A percentile compares a stretch with the other conserved stretches of the same genome.
These are phyloP conservation scores for Dromococcyx pavoninus DNA, from an alignment of 2,797 vertebrate species.

Conservation along the genomic window DNA sequence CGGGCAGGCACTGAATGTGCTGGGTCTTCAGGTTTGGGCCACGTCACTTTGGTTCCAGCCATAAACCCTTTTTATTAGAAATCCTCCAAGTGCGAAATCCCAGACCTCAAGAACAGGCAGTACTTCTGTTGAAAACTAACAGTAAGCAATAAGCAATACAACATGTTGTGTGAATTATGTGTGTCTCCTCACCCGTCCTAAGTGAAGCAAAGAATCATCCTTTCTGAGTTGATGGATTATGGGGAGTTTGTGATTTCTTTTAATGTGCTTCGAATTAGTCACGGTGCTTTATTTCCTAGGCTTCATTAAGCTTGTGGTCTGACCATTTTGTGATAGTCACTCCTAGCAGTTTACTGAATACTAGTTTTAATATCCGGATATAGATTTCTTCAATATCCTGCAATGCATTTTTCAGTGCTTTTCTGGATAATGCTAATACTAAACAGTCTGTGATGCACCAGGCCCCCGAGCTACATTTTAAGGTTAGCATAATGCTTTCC, in stretches of 20 bases:
- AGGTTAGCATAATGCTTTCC: conserved; percentile 47
- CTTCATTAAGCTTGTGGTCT: conserved; percentile 43
- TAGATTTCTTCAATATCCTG: conserved; percentile 75
- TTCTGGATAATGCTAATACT: conserved; percentile 37
- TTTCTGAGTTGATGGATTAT: conserved; percentile 34
- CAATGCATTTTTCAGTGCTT: conserved; percentile 18
- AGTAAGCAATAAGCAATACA: not conserved
- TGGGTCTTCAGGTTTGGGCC: accelerated
- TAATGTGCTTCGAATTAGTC: conserved; percentile 51
- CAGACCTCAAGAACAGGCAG: not conserved
- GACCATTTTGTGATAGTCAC: not conserved
- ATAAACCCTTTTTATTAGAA: not conserved
- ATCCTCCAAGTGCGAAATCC: not conserved
- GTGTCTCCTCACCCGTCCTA: not conserved
- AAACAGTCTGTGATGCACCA: conserved; percentile 21
- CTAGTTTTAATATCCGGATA: conserved; percentile 75
- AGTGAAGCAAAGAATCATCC: not conserved
- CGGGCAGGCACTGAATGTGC: accelerated
- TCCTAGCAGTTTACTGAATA: not conserved
- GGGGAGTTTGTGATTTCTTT: conserved; percentile 32
- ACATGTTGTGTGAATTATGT: not conserved
- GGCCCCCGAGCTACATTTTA: conserved; percentile 24
- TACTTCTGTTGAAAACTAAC: not conserved
- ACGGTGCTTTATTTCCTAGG: conserved; percentile 27
- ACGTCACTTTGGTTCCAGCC: not conserved